Evolutionary conservation across 2,888 invertebrate species (phyloP).

Genomic region (Ophion obscuratus): DNA sequence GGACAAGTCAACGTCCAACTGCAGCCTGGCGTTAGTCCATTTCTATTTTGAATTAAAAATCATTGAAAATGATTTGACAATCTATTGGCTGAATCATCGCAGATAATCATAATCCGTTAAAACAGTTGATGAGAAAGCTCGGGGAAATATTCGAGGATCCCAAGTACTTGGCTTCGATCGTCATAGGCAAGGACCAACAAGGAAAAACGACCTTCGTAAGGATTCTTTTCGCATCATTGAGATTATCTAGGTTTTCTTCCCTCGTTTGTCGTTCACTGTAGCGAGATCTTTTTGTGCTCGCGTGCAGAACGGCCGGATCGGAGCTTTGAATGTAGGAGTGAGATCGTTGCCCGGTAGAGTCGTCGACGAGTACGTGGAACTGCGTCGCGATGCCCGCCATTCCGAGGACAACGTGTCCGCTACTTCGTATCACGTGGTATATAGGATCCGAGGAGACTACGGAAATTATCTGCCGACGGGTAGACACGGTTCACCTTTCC

Average conservation of each 20-base stretch:
- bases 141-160: conserved; percentile 48
- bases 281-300: not conserved
- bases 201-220: conserved; percentile 40
- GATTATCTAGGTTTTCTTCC: not conserved
- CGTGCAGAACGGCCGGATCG: conserved; percentile 52
- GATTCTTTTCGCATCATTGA: not conserved
- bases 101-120: not conserved
- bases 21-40: conserved; percentile 22
- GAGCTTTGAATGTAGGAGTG: conserved; percentile 25
- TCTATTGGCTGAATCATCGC: not conserved
- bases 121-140: conserved; percentile 30
- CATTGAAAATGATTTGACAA: not conserved
- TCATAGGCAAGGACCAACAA: conserved; percentile 17
- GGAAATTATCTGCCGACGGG: not conserved
- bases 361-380: conserved; percentile 27
- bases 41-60: not conserved
- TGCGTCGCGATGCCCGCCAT: conserved; percentile 37
- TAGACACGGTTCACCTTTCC: not conserved
- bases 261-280: too few species aligned
- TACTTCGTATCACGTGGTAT: conserved; percentile 57
- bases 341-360: conserved; percentile 53
- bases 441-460: not conserved
- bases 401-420: not conserved
- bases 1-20: not conserved
- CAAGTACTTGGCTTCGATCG: conserved; percentile 22